Conservation (phyloP, 2,797 vertebrate species). For the Hypotaenidia philippensis region DNA sequence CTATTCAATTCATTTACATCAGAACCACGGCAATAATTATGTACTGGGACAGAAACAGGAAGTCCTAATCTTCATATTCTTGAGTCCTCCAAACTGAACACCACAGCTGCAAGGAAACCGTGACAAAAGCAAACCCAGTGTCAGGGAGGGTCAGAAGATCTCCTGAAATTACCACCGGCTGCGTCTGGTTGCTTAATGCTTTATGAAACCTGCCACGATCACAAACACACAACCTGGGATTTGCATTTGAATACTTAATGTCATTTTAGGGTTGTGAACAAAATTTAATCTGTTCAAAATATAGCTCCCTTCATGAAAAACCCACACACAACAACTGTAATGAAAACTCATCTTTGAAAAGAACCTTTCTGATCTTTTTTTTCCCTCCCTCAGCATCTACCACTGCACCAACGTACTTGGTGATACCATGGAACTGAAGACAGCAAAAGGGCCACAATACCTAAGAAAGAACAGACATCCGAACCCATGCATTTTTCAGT, state of each 20-base stretch:
- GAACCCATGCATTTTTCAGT: neutral
- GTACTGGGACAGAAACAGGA: constrained; percentile 57
- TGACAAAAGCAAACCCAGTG: constrained; percentile 39
- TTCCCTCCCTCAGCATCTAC: neutral
- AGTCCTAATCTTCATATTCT: constrained; percentile 56
- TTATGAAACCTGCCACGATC: neutral
- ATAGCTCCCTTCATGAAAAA: neutral
- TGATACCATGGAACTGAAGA: neutral
- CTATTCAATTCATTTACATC: constrained; percentile 52
- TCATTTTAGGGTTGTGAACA: neutral
- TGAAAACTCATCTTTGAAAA: neutral
- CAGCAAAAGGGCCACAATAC: neutral
- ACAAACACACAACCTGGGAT: constrained; percentile 1
- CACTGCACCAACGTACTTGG: neutral
- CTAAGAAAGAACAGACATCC: neutral
- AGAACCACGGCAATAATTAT: constrained; percentile 59
- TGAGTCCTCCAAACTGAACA: constrained; percentile 49
- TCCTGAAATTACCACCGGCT: constrained; percentile 49
- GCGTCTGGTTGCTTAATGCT: neutral
- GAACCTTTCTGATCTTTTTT: neutral
- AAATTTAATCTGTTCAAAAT: neutral
- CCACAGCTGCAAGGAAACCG: constrained; percentile 50
- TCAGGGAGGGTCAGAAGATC: constrained; percentile 53
- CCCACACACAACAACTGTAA: accelerated
- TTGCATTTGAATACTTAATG: constrained; percentile 21